Base-by-base conservation (phyloP, 2,888 invertebrate genomes). In the Galerucella pusilla region DNA sequence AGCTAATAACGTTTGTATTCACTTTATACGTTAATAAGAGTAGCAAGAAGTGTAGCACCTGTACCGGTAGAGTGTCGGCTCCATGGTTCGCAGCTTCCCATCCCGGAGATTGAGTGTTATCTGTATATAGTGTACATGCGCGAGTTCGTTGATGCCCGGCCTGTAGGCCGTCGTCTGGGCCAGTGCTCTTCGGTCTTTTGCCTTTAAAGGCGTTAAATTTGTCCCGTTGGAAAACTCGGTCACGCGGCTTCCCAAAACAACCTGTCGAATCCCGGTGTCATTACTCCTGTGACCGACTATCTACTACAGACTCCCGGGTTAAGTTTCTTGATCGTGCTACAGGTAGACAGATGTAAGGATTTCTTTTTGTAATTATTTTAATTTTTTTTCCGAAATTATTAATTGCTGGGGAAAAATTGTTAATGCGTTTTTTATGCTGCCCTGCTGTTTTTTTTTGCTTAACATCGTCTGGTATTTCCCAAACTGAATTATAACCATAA, bases 151-250 rank as follows among this genome's bases (percentile, higher is more conserved):
- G 78, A 79, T 79, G 78, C 79, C 80, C 79, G 79, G 79, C 77
- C 79, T 68, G 64, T 61, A 57, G 73, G 64, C 68, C 66, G 76
- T 67, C 66, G 80, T 76, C 80, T 80, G 81, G 82, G 83, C 82
- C 81, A 83, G 83, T 83, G 80, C 81, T 81, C 83, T 81, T 81
- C 80, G 81, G 80, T 78, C 73, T 77, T 77, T 81, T 78, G 75
- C 73, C 63, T 76, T 71, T 73, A 79, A 76, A 80, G 80, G 81
- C 80, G 28, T 20, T 46, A 60, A 69, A 60, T 14, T 70, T 7
- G 16, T 63, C 66, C 69, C 46, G 42, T 71, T 71, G 77, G 67
- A 68, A 57, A 70, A 59, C 71, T 28, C 63, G 71, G 54, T 73
- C 74, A 71, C 78, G 75, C 71, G 72, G 64, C 63, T 54, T 46